Evolutionary conservation across 2,113 vertebrate species (phyloP).

Genomic region (Sus scrofa): DNA sequence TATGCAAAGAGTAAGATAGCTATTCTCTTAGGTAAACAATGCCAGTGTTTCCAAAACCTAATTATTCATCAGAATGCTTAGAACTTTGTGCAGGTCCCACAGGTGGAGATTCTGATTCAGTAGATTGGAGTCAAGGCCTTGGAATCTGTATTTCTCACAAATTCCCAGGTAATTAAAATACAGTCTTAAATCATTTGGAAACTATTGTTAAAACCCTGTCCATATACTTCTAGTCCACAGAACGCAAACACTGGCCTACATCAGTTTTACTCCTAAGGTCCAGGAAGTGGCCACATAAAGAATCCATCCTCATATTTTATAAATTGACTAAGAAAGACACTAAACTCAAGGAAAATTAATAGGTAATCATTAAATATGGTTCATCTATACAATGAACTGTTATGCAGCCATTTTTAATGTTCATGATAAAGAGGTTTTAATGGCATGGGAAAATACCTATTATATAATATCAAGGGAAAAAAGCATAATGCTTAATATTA

Average conservation of each 20-base stretch:
- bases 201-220: not conserved
- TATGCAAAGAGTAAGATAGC: not conserved
- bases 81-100: not conserved
- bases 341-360: conserved; percentile 15
- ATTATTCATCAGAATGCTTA: not conserved
- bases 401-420: not conserved
- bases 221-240: not conserved
- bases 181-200: not conserved
- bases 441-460: not conserved
- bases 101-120: not conserved
- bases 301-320: not conserved
- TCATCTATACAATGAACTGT: not conserved
- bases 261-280: not conserved
- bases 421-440: conserved; percentile 44
- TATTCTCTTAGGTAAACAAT: not conserved
- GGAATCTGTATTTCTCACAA: not conserved
- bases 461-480: conserved; percentile 20
- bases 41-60: not conserved
- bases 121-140: not conserved
- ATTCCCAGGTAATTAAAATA: not conserved
- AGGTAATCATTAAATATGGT: not conserved
- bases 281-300: not conserved
- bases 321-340: not conserved
- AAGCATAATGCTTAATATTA: not conserved
- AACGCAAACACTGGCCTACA: not conserved